A percentile compares a stretch with the other conserved stretches of the same genome.
phyloP scores from a whole-genome alignment of 2,888 invertebrate species.

The Anticlea derivata region DNA sequence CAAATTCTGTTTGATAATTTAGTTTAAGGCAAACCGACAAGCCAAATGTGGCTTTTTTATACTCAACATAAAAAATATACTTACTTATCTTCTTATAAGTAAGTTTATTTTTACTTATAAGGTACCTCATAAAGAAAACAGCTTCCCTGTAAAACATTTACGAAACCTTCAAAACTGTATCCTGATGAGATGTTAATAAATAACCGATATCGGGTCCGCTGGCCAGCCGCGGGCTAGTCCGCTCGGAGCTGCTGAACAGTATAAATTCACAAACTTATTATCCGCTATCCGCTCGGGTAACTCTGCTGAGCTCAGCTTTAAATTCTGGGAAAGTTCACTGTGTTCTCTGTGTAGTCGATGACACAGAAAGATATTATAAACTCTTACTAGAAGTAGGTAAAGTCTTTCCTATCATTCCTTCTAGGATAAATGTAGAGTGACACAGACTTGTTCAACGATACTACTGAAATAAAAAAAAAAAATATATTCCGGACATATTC shows the following conservation, averaged over 20 bases:
- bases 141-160: slow-evolving; percentile 1
- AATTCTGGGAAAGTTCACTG: slow-evolving; percentile 33
- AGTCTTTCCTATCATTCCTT: neutral
- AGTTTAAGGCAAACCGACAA: too few species aligned
- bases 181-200: slow-evolving; percentile 16
- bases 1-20: too few species aligned
- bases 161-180: neutral
- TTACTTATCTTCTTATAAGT: too few species aligned
- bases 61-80: too few species aligned
- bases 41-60: too few species aligned
- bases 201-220: slow-evolving; percentile 15
- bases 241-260: slow-evolving; percentile 15
- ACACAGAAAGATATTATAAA: slow-evolving; percentile 4
- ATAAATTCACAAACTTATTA: slow-evolving; percentile 39
- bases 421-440: too few species aligned
- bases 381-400: neutral
- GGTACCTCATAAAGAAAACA: too few species aligned
- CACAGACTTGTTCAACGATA: too few species aligned
- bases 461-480: too few species aligned
- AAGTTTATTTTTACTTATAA: too few species aligned
- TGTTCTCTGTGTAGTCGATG: neutral
- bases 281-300: slow-evolving; percentile 36
- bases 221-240: slow-evolving; percentile 8
- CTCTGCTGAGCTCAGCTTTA: slow-evolving; percentile 28
- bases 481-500: too few species aligned